Percentiles rank a stretch among this genome's conserved stretches.
These are phyloP conservation scores for Saguinus imperator DNA, from an alignment of 2,113 vertebrate genomes.

Conservation along the genomic window DNA sequence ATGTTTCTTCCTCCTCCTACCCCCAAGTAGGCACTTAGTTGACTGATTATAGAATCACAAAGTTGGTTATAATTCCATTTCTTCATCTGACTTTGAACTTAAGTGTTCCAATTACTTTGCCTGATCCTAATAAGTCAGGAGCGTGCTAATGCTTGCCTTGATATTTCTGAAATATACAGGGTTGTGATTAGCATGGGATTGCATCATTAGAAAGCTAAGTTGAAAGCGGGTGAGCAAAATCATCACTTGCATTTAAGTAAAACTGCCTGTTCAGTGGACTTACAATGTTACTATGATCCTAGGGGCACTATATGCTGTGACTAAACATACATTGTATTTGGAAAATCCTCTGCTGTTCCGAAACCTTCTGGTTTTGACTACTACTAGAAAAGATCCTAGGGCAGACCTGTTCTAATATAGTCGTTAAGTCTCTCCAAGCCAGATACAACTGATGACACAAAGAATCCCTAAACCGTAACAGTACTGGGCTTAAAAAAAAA, in stretches of 20 bases:
- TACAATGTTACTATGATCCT: constrained; percentile 31
- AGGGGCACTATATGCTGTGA: not conserved
- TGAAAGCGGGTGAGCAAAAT: constrained; percentile 59
- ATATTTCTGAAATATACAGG: constrained; percentile 70
- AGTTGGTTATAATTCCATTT: constrained; percentile 72
- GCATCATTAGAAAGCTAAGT: constrained; percentile 71
- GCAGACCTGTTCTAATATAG: not conserved
- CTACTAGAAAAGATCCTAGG: constrained; percentile 33
- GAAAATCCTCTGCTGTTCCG: constrained; percentile 20
- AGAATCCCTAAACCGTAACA: constrained; percentile 10
- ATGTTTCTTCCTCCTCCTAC: not conserved
- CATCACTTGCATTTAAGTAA: constrained; percentile 53
- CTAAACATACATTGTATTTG: not conserved
- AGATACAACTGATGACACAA: constrained; percentile 39
- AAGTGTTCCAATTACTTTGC: constrained; percentile 75
- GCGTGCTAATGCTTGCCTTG: constrained; percentile 67
- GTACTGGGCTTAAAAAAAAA: no score
- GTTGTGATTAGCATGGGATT: constrained; percentile 62
- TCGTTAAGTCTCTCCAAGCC: not conserved
- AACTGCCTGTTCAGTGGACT: constrained; percentile 47
- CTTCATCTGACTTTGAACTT: constrained; percentile 75
- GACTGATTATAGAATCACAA: constrained; percentile 72
- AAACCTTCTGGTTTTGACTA: constrained; percentile 34
- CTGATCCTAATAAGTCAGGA: constrained; percentile 68
- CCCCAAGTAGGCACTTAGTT: constrained; percentile 56